phyloP scores from a whole-genome alignment of 64 coral and sea anemone genomes.

The Catalaphyllia jardinei region DNA sequence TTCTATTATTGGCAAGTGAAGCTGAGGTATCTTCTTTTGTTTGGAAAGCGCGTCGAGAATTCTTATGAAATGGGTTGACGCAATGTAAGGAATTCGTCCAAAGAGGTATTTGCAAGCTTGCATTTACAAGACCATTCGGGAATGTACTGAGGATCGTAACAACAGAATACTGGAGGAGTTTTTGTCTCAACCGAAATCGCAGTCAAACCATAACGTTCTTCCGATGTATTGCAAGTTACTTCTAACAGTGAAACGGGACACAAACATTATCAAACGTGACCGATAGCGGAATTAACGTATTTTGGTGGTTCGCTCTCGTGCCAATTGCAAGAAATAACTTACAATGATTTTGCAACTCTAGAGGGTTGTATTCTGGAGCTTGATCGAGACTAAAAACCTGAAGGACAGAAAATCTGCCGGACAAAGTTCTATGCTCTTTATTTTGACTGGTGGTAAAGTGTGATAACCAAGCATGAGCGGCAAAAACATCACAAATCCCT shows the following conservation, averaged over 20 bases:
- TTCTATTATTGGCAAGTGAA: background rate
- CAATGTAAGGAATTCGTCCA: background rate
- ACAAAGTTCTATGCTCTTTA: too few species aligned
- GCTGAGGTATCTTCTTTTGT: constrained; percentile 9
- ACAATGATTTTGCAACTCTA: too few species aligned
- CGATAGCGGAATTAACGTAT: background rate
- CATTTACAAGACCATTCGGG: background rate
- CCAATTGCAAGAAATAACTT: too few species aligned
- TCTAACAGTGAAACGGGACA: background rate
- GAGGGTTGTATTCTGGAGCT: too few species aligned
- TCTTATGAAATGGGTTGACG: background rate
- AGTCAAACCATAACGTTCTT: background rate
- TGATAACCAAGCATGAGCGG: too few species aligned
- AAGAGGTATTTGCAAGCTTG: background rate
- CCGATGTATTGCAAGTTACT: background rate
- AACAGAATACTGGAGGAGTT: too few species aligned
- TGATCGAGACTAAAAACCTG: too few species aligned
- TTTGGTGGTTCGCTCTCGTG: too few species aligned
- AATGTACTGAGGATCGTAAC: background rate
- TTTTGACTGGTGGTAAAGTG: too few species aligned
- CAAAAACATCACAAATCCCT: too few species aligned
- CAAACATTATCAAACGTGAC: background rate
- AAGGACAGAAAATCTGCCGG: too few species aligned
- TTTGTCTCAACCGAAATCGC: too few species aligned
- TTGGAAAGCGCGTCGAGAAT: constrained; percentile 17